phyloP scores from a whole-genome alignment of 2,797 vertebrate genomes.

The Silurus lanzhouensis region DNA sequence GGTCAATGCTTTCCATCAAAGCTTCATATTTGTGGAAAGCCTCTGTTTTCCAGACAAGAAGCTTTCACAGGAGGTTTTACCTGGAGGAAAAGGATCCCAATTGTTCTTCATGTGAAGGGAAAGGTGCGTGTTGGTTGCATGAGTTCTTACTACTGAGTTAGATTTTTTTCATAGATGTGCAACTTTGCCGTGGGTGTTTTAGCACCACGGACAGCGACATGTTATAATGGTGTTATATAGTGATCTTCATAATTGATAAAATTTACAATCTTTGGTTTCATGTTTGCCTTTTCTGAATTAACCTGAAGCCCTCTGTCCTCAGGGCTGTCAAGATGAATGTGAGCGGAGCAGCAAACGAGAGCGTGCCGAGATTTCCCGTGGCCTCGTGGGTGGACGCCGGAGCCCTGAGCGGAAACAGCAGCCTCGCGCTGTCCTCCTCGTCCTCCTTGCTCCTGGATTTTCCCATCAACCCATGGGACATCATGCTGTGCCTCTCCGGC shows the following conservation, averaged over 20 bases:
- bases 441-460: conserved; percentile 71
- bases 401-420: conserved; percentile 67
- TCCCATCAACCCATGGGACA: conserved; percentile 92
- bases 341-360: conserved; percentile 69
- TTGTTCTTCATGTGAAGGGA: conserved; percentile 49
- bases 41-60: background rate
- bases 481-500: conserved; percentile 95
- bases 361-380: conserved; percentile 62
- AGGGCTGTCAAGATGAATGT: conserved; percentile 74
- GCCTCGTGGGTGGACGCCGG: conserved; percentile 65
- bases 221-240: background rate
- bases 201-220: conserved; percentile 60
- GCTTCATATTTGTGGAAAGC: background rate
- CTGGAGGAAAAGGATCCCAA: background rate
- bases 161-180: no score
- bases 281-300: background rate
- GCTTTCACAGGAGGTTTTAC: background rate
- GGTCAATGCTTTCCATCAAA: conserved; percentile 62
- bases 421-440: conserved; percentile 71
- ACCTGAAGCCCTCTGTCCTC: background rate
- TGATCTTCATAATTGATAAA: no score
- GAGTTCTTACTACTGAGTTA: background rate
- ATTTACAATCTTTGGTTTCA: background rate
- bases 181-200: conserved; percentile 3
- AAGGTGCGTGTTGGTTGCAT: conserved; percentile 28